phyloP scores from a whole-genome alignment of 2,888 invertebrate species.

The Geophilus truncorum region DNA sequence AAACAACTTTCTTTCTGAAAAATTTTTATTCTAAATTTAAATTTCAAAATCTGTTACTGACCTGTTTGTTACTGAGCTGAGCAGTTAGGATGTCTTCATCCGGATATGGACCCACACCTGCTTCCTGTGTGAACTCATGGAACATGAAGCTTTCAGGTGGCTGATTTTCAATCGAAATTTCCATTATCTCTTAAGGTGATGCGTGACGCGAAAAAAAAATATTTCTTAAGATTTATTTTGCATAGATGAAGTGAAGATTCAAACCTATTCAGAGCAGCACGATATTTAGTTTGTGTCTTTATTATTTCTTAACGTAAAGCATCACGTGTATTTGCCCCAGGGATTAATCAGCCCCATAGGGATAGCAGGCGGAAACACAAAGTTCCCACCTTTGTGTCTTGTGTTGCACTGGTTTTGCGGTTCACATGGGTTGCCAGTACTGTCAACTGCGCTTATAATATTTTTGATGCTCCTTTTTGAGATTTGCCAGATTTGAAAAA shows the following conservation, averaged over 20 bases:
- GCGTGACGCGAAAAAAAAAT: neutral
- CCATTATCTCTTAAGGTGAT: neutral
- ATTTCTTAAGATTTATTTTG: neutral
- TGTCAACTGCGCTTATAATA: neutral
- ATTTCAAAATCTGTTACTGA: neutral
- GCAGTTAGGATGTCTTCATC: neutral
- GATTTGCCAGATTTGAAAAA: neutral
- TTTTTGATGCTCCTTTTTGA: neutral
- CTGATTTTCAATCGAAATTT: neutral
- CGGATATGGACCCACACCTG: neutral
- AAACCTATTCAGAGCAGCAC: neutral
- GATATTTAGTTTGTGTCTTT: neutral
- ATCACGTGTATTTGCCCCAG: neutral
- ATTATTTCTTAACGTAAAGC: neutral
- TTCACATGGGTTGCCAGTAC: neutral
- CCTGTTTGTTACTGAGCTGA: neutral
- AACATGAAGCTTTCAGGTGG: neutral
- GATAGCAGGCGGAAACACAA: neutral
- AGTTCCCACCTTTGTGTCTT: conserved; percentile 6
- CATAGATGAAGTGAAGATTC: neutral
- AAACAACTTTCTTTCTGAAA: no score
- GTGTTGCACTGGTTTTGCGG: neutral
- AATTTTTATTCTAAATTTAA: no score
- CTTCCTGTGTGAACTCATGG: neutral
- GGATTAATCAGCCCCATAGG: neutral